Evolutionary conservation across 2,113 vertebrate species (phyloP), one percentile per base, ranked within the genome.

Genomic region (Scomber japonicus): DNA sequence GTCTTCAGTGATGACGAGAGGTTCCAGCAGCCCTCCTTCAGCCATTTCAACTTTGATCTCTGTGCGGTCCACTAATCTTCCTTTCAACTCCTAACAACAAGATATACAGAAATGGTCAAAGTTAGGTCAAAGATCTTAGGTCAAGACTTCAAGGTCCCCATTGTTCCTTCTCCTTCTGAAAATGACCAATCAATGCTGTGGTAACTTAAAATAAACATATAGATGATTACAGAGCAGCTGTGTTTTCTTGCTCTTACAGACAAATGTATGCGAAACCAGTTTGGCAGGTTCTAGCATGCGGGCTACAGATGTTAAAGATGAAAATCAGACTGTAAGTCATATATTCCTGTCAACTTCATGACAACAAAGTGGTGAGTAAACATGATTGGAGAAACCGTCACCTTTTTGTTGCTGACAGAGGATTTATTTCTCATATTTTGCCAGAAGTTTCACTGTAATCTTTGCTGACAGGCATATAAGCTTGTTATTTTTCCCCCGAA

Each of bases 1-100:
- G 2, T 40, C 91, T 46, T 94, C 93, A 0, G 78, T 77, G 82
- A 94, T 94, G 62, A 94, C 35, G 46, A 94, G 93, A 49, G 66
- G 82, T 16, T 92, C 90, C 80, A 88, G 71, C 56, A 65, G 76
- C 62, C 79, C 83, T 67, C 68, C 87, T 65, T 81, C 88, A 19
- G 78, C 68, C 88, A 85, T 89, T 81, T 89, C 89, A 79, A 61
- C 86, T 81, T 50, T 87, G 75, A 77, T 86, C 80, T 76, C 60
- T 19, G 65, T 6, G 71, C 8, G 16, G 44, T 91, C 79, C 78
- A 62, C 68, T 65, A 71, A 80, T 73, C 30, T 80, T 1, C 35
- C 11, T 66, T 75, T 83, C 72, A 65, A 79, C 66, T 35, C 71
- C 78, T 27, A 3, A 27, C 24, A 21, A 19, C 27, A 24, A 30